Conservation (phyloP, 2,888 invertebrate species). For the Nebria salina region DNA sequence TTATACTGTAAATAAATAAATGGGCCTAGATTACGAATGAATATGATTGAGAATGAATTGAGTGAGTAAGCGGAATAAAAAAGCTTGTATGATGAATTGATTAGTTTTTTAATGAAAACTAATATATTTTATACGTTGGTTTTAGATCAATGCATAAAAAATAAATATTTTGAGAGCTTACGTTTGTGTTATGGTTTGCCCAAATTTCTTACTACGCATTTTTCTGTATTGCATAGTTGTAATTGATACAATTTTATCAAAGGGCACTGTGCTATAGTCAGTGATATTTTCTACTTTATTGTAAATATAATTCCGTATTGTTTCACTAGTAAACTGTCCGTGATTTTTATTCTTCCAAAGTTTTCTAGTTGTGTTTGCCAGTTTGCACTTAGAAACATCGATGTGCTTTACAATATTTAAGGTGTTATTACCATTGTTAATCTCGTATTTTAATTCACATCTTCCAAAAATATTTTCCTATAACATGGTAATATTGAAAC, state of each 20-base stretch:
- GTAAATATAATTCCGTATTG: neutral
- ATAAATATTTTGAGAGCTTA: neutral
- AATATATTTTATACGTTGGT: no score
- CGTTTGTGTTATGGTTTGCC: neutral
- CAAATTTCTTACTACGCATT: constrained; percentile 12
- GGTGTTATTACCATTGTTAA: neutral
- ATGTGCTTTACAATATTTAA: constrained; percentile 9
- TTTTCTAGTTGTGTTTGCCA: neutral
- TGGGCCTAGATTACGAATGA: no score
- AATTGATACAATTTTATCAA: neutral
- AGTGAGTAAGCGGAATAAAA: no score
- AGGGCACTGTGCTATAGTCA: neutral
- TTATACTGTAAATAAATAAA: neutral
- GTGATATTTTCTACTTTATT: neutral
- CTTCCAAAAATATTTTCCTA: constrained; percentile 27
- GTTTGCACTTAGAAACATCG: neutral
- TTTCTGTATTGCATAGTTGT: constrained; percentile 12
- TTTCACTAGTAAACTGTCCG: neutral
- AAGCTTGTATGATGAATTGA: no score
- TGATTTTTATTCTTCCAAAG: neutral
- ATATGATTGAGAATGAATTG: no score
- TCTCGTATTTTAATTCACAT: constrained; percentile 9
- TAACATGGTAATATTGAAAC: neutral
- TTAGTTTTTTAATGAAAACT: no score
- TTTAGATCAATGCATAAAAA: no score